phyloP scores from a whole-genome alignment of 2,888 invertebrate genomes.

The Tachina lurida region DNA sequence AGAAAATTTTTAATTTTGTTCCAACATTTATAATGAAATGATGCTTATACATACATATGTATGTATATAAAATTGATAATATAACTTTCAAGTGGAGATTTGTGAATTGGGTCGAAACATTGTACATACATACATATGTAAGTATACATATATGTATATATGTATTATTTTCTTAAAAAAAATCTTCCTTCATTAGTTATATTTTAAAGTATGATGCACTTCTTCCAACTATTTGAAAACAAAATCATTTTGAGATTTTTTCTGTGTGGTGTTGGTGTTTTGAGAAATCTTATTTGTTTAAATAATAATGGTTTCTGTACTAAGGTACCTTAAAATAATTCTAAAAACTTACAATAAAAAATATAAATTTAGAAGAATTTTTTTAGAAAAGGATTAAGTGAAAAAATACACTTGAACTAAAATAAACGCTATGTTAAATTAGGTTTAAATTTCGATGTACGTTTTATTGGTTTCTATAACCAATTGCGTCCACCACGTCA shows the following conservation, averaged over 20 bases:
- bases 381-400: constrained; percentile 7
- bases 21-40: constrained; percentile 17
- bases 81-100: constrained; percentile 18
- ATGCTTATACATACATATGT: background rate
- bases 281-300: background rate
- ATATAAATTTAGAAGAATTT: constrained; percentile 1
- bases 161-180: constrained; percentile 27
- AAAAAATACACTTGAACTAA: constrained; percentile 40
- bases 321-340: background rate
- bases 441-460: constrained; percentile 80
- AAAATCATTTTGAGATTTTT: background rate
- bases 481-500: constrained; percentile 82
- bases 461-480: constrained; percentile 82
- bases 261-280: background rate
- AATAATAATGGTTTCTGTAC: background rate
- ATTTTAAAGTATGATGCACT: constrained; percentile 40
- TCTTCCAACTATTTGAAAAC: too few relatives aligned
- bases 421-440: constrained; percentile 73
- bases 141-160: constrained; percentile 57
- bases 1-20: constrained; percentile 15
- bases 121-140: too few relatives aligned
- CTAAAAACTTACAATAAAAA: background rate
- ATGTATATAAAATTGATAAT: constrained; percentile 14
- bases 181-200: background rate
- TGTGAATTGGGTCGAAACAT: constrained; percentile 10